Evolutionary conservation across 2,888 invertebrate species (phyloP).

Genomic region (Drosophila dives): DNA sequence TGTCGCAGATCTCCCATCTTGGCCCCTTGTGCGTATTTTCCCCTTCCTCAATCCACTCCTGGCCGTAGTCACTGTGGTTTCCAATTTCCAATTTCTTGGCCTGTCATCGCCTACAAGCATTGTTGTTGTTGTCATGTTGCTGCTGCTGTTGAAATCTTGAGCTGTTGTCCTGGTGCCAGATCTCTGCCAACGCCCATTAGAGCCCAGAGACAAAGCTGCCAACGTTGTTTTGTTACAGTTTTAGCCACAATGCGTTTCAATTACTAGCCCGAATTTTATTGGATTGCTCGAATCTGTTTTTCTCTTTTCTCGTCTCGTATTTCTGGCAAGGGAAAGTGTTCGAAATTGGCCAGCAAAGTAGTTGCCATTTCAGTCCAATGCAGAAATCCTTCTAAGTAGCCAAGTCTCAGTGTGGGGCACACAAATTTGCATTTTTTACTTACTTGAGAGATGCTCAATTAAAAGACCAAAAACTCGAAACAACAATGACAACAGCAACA

Average conservation of each 20-base stretch:
- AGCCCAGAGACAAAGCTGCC: conserved; percentile 38
- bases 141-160: conserved; percentile 24
- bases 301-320: background rate
- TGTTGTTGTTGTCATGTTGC: conserved; percentile 48
- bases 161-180: conserved; percentile 41
- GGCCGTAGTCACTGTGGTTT: conserved; percentile 24
- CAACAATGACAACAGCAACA: conserved; percentile 34
- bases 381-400: conserved; percentile 60
- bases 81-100: conserved; percentile 56
- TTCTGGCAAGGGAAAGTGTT: conserved; percentile 70
- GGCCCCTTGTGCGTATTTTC: conserved; percentile 46
- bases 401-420: conserved; percentile 52
- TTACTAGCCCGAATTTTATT: conserved; percentile 71
- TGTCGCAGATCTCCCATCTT: conserved; percentile 44
- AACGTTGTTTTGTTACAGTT: conserved; percentile 37
- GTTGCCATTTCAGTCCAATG: conserved; percentile 52
- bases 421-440: conserved; percentile 59
- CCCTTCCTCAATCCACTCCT: background rate
- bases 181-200: conserved; percentile 71
- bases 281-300: conserved; percentile 55
- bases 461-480: conserved; percentile 52
- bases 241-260: conserved; percentile 73
- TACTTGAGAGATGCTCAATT: conserved; percentile 69
- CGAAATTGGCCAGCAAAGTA: conserved; percentile 65
- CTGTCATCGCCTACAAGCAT: conserved; percentile 75